Evolutionary conservation across 2,888 invertebrate species (phyloP).

Genomic region (Apamea sordens): DNA sequence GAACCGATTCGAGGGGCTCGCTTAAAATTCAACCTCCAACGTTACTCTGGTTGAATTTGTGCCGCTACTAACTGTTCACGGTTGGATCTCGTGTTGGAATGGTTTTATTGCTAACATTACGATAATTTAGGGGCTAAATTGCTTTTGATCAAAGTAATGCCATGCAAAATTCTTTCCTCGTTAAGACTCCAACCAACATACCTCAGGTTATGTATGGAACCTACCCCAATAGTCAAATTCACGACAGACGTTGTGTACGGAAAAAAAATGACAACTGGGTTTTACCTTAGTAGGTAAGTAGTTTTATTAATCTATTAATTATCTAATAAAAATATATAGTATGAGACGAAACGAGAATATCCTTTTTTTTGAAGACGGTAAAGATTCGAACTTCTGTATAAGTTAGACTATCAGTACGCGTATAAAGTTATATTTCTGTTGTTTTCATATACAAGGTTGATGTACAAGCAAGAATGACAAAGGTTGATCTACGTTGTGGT

Average conservation of each 20-base stretch:
- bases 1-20: constrained; percentile 71
- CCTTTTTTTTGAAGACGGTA: not conserved
- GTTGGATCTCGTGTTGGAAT: constrained; percentile 19
- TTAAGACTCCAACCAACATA: not conserved
- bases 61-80: constrained; percentile 61
- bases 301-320: not conserved
- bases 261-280: not conserved
- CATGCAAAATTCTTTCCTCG: not conserved
- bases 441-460: not conserved
- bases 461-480: too few species aligned
- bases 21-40: constrained; percentile 81
- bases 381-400: not conserved
- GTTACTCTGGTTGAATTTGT: constrained; percentile 73
- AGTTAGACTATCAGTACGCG: too few species aligned
- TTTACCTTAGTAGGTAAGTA: not conserved
- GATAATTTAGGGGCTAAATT: constrained; percentile 29
- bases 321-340: too few species aligned
- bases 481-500: not conserved
- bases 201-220: not conserved
- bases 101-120: constrained; percentile 38
- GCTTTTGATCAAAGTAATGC: constrained; percentile 15
- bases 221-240: not conserved
- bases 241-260: not conserved
- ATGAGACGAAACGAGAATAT: not conserved
- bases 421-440: not conserved